Percentiles rank a stretch among this genome's conserved stretches.
These are phyloP conservation scores for Eupithecia pulchellata DNA, from an alignment of 2,888 invertebrate genomes.

Conservation along the genomic window DNA sequence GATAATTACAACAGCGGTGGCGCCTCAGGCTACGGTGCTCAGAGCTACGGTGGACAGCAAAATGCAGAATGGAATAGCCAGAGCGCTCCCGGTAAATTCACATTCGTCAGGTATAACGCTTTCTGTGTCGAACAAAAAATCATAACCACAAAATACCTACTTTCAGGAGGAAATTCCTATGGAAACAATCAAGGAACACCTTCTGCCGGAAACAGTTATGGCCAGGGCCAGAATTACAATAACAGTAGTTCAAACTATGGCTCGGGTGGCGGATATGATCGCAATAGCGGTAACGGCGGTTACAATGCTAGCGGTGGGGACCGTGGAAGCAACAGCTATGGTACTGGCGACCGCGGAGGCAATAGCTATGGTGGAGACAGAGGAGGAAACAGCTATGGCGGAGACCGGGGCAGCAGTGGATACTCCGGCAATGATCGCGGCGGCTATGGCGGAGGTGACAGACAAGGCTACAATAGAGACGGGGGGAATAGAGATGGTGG, in stretches of 20 bases:
- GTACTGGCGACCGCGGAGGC: conserved; percentile 57
- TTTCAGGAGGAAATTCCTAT: conserved; percentile 65
- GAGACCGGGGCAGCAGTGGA: conserved; percentile 73
- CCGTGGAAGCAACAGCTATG: conserved; percentile 50
- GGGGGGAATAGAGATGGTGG: conserved; percentile 85
- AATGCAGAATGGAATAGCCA: conserved; percentile 72
- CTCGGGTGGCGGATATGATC: conserved; percentile 55
- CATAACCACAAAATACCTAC: conserved; percentile 17
- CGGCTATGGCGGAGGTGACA: conserved; percentile 77
- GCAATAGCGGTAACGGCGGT: conserved; percentile 59
- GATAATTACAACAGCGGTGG: conserved; percentile 70
- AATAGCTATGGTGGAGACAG: conserved; percentile 73
- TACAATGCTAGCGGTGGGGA: conserved; percentile 51
- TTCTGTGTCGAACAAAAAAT: neutral
- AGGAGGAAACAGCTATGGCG: conserved; percentile 67
- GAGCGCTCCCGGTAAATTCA: conserved; percentile 54
- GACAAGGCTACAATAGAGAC: conserved; percentile 84
- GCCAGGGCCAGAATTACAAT: conserved; percentile 69
- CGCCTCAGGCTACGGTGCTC: conserved; percentile 55
- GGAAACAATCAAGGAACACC: conserved; percentile 56
- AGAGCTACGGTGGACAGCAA: conserved; percentile 69
- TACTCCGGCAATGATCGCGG: conserved; percentile 77
- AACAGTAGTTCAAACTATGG: conserved; percentile 62
- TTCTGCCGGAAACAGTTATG: conserved; percentile 64
- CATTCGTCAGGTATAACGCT: neutral